Evolutionary conservation across 2,113 vertebrate species (phyloP).

Genomic region (Rhabdomys dilectus): DNA sequence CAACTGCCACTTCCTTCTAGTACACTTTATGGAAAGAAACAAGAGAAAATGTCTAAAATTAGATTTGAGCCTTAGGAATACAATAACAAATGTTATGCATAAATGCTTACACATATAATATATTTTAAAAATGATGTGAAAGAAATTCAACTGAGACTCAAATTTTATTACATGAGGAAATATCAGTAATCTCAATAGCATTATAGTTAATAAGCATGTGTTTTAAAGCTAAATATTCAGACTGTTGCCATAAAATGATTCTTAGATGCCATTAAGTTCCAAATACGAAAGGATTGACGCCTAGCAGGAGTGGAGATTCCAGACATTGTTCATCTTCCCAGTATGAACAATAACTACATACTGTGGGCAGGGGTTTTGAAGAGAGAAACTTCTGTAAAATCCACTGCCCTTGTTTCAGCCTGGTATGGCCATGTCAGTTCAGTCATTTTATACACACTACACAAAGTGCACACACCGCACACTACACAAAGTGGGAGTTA

Average conservation of each 20-base stretch:
- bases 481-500: neutral
- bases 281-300: neutral
- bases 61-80: neutral
- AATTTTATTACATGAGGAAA: neutral
- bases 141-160: slow-evolving; percentile 5
- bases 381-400: neutral
- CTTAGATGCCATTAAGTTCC: neutral
- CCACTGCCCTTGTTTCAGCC: neutral
- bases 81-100: slow-evolving; percentile 8
- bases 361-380: neutral
- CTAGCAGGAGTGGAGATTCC: neutral
- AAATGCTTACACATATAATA: neutral
- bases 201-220: neutral
- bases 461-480: neutral
- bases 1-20: neutral
- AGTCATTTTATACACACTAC: neutral
- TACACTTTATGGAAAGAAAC: slow-evolving; percentile 18
- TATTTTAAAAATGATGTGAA: neutral
- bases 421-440: neutral
- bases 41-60: neutral
- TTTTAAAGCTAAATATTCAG: neutral
- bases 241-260: neutral
- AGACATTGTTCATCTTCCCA: neutral
- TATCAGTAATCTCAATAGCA: neutral
- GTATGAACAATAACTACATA: neutral